phyloP scores from a whole-genome alignment of 2,797 vertebrate genomes.

The Remorina albescens region DNA sequence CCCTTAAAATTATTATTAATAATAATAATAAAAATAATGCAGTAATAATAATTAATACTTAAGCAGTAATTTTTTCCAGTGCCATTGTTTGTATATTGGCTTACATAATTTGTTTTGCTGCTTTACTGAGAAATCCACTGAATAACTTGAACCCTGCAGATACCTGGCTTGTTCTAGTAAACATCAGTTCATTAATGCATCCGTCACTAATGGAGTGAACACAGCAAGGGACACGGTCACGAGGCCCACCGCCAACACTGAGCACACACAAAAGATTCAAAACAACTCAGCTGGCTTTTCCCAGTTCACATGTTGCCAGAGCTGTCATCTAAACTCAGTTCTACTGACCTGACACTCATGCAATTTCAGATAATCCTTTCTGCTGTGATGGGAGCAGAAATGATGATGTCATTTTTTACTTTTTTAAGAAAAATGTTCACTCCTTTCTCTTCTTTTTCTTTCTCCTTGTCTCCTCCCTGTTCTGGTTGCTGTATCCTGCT shows the following conservation, averaged over 20 bases:
- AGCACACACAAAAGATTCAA: constrained; percentile 35
- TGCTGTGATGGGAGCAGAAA: no score
- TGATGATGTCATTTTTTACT: no score
- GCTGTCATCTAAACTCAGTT: constrained; percentile 34
- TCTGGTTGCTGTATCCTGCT: constrained; percentile 4
- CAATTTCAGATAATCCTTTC: constrained; percentile 39
- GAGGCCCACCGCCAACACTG: constrained; percentile 30
- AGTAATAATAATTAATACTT: constrained; percentile 2
- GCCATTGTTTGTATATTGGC: constrained; percentile 30
- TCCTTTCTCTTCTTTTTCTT: constrained; percentile 14
- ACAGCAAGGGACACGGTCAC: constrained; percentile 46
- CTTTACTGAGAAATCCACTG: constrained; percentile 61
- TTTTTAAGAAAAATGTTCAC: background rate
- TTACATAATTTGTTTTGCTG: constrained; percentile 36
- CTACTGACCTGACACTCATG: constrained; percentile 16
- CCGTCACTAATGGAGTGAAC: constrained; percentile 59
- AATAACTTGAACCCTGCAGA: constrained; percentile 34
- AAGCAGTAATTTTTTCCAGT: background rate
- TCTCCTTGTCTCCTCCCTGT: background rate
- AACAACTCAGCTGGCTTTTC: constrained; percentile 41
- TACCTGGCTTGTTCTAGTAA: constrained; percentile 62
- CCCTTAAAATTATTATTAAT: background rate
- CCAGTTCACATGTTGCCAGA: constrained; percentile 46
- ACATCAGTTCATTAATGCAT: constrained; percentile 68
- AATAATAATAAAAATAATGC: no score